phyloP scores from a whole-genome alignment of 2,888 invertebrate genomes.

The Dexiosoma caninum region DNA sequence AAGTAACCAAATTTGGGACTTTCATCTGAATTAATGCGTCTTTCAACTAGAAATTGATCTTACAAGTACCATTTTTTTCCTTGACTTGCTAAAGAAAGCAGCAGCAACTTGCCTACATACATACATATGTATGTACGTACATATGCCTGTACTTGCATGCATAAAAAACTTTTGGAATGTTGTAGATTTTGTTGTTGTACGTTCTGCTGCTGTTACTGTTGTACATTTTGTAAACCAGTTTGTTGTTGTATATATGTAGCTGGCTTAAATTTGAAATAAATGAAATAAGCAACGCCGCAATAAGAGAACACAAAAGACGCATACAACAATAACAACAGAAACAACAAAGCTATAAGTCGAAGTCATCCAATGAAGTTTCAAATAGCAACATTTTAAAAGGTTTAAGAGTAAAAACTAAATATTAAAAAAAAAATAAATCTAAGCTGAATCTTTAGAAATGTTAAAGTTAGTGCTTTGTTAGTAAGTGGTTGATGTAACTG shows the following conservation, averaged over 20 bases:
- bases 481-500: slow-evolving; percentile 5
- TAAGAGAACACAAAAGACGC: slow-evolving; percentile 45
- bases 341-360: slow-evolving; percentile 20
- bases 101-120: background rate
- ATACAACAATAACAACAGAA: background rate
- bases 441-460: slow-evolving; percentile 11
- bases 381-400: slow-evolving; percentile 38
- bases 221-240: slow-evolving; percentile 60
- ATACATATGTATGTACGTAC: background rate
- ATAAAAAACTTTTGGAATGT: slow-evolving; percentile 49
- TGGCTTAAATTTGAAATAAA: slow-evolving; percentile 50
- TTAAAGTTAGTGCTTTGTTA: slow-evolving; percentile 26
- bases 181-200: slow-evolving; percentile 39
- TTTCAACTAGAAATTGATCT: slow-evolving; percentile 25
- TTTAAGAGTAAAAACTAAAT: background rate
- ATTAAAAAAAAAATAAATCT: slow-evolving; percentile 9
- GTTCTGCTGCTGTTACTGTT: slow-evolving; percentile 20
- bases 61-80: slow-evolving; percentile 15
- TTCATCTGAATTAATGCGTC: slow-evolving; percentile 9
- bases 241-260: slow-evolving; percentile 49
- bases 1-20: slow-evolving; percentile 36
- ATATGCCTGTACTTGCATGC: background rate
- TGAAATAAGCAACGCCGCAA: slow-evolving; percentile 33
- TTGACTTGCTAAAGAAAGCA: slow-evolving; percentile 3
- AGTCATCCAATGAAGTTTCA: slow-evolving; percentile 49